Evolutionary conservation across 2,888 invertebrate species (phyloP).

Genomic region (Caradrina clavipalpis): DNA sequence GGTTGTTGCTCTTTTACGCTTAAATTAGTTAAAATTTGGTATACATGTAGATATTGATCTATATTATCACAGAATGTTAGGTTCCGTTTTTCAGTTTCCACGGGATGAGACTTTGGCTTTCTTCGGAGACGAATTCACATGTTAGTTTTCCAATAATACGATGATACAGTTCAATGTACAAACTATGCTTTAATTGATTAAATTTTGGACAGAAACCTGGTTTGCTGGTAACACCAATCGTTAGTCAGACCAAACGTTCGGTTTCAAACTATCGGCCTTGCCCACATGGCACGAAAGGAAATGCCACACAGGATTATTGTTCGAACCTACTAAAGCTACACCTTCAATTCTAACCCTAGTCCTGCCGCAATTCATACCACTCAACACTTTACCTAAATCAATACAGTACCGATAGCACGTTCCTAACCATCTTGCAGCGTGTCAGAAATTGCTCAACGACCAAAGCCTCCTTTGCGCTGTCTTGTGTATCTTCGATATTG

Average conservation of each 20-base stretch:
- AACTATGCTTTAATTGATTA: no score
- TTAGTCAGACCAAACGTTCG: background rate
- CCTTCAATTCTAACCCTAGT: background rate
- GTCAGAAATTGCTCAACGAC: slow-evolving; percentile 36
- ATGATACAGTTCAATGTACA: no score
- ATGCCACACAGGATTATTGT: background rate
- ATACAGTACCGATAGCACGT: slow-evolving; percentile 28
- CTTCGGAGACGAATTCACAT: no score
- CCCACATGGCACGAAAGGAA: background rate
- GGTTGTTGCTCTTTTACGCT: no score
- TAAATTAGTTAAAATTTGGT: no score
- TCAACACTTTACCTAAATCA: slow-evolving; percentile 37
- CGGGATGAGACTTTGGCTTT: no score
- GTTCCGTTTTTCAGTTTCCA: no score
- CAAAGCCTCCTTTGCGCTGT: slow-evolving; percentile 52
- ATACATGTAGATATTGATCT: no score
- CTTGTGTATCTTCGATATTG: slow-evolving; percentile 66
- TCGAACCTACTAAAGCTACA: background rate
- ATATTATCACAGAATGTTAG: no score
- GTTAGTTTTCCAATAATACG: no score
- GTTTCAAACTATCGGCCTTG: background rate
- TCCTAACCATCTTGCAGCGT: slow-evolving; percentile 22
- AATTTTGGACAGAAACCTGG: no score
- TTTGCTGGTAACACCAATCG: no score
- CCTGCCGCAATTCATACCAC: background rate